Percentiles rank a stretch among this genome's conserved stretches.
phyloP scores from a whole-genome alignment of 2,113 vertebrate genomes.

The Tenrec ecaudatus region DNA sequence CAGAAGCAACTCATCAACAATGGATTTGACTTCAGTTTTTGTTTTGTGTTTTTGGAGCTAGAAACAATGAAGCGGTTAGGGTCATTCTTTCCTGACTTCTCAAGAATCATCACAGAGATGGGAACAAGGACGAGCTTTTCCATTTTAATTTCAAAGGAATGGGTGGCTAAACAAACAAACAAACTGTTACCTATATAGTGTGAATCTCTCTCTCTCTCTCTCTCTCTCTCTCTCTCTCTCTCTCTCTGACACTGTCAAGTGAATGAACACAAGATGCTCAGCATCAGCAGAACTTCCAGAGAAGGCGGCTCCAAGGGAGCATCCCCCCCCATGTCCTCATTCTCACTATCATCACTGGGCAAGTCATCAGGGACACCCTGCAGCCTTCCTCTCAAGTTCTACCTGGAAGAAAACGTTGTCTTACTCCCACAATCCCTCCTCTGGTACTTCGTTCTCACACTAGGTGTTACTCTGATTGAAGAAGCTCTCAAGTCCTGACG shows the following conservation, averaged over 20 bases:
- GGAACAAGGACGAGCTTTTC: not conserved
- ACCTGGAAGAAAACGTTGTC: too few species aligned
- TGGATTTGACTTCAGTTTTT: too few species aligned
- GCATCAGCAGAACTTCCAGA: not conserved
- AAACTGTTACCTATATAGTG: too few species aligned
- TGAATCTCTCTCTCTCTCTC: too few species aligned
- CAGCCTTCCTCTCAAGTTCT: not conserved
- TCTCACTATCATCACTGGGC: not conserved
- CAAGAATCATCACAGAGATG: not conserved
- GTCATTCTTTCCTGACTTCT: not conserved
- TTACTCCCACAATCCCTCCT: too few species aligned
- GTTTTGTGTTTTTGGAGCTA: too few species aligned
- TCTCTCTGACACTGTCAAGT: not conserved
- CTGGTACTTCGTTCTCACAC: too few species aligned
- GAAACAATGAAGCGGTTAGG: not conserved
- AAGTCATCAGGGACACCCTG: not conserved
- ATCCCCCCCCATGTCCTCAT: not conserved
- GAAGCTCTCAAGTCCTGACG: too few species aligned
- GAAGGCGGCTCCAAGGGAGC: not conserved
- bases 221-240: too few species aligned
- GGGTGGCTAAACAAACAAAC: not conserved
- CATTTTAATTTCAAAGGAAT: conserved; percentile 48
- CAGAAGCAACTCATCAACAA: too few species aligned
- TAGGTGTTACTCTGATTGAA: too few species aligned
- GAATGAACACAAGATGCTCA: not conserved